A percentile compares a stretch with the other conserved stretches of the same genome.
Evolutionary conservation across 2,797 vertebrate species (phyloP).

Genomic region (Melanotaenia parkinsoni): DNA sequence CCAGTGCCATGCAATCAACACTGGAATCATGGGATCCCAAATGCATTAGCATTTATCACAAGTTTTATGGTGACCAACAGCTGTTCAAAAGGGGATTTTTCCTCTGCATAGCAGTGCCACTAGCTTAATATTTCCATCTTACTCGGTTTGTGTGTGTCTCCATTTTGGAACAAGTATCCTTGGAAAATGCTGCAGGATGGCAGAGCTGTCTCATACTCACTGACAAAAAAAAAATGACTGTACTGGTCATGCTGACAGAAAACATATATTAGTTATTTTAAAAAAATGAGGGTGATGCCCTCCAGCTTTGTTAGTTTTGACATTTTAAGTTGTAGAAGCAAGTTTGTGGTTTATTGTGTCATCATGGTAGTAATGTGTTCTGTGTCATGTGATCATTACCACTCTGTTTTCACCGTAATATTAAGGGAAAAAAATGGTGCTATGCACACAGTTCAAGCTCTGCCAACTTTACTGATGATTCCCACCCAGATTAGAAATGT

Average conservation of each 20-base stretch:
- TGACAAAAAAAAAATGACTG: slow-evolving; percentile 42
- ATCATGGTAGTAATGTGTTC: slow-evolving; percentile 37
- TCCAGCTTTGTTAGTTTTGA: slow-evolving; percentile 45
- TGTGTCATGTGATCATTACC: slow-evolving; percentile 30
- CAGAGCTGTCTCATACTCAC: slow-evolving; percentile 43
- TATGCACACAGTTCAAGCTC: slow-evolving; percentile 7
- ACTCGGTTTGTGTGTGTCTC: slow-evolving; percentile 52
- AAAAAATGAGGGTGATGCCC: slow-evolving; percentile 18
- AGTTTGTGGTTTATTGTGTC: slow-evolving; percentile 50
- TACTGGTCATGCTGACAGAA: slow-evolving; percentile 43
- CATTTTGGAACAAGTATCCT: slow-evolving; percentile 68
- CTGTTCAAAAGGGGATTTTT: slow-evolving; percentile 58
- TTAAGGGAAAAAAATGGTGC: slow-evolving; percentile 20
- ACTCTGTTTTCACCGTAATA: slow-evolving; percentile 38
- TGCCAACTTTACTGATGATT: slow-evolving; percentile 43
- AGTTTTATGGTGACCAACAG: slow-evolving; percentile 72
- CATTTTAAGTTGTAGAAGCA: slow-evolving; percentile 38
- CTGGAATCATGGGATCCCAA: slow-evolving; percentile 67
- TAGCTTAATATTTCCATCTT: slow-evolving; percentile 49
- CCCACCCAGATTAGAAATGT: slow-evolving; percentile 28
- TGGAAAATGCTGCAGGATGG: slow-evolving; percentile 59
- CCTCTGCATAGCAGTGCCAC: slow-evolving; percentile 32
- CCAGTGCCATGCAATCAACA: slow-evolving; percentile 47
- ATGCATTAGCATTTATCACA: slow-evolving; percentile 52
- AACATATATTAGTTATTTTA: slow-evolving; percentile 29